Evolutionary conservation across 2,888 invertebrate species (phyloP).

Genomic region (Nomada ruficornis): DNA sequence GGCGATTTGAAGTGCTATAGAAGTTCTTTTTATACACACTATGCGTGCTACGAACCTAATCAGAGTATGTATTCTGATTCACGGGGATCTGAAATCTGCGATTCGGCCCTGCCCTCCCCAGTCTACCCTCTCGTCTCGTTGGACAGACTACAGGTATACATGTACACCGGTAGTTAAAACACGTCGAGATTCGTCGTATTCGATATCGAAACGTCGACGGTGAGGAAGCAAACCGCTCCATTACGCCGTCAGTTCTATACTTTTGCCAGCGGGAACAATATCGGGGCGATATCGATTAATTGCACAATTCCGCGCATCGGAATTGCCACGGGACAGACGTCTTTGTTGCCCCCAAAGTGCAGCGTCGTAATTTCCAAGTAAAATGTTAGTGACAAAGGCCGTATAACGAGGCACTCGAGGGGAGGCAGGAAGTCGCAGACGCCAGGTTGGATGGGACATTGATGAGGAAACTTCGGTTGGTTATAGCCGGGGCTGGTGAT

Average conservation of each 20-base stretch:
- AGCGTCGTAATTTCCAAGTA: conserved; percentile 73
- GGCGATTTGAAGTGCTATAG: too few relatives aligned
- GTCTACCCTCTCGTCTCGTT: too few relatives aligned
- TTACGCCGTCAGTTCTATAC: too few relatives aligned
- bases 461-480: conserved; percentile 82
- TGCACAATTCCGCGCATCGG: conserved; percentile 26
- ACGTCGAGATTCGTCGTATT: too few relatives aligned
- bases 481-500: conserved; percentile 76
- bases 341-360: conserved; percentile 47
- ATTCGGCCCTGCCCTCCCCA: too few relatives aligned
- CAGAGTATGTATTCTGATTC: too few relatives aligned
- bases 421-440: conserved; percentile 74
- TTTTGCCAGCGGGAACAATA: not conserved
- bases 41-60: too few relatives aligned
- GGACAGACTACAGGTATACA: too few relatives aligned
- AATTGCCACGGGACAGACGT: conserved; percentile 28
- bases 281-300: conserved; percentile 17
- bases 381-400: conserved; percentile 76
- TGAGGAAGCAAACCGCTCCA: too few relatives aligned
- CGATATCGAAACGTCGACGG: not conserved
- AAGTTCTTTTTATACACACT: too few relatives aligned
- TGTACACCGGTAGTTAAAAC: too few relatives aligned
- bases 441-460: conserved; percentile 79
- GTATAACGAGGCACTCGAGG: conserved; percentile 72
- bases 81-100: too few relatives aligned